These are phyloP conservation scores for Mimachlamys varia DNA, from an alignment of 2,888 invertebrate genomes.

Conservation along the genomic window DNA sequence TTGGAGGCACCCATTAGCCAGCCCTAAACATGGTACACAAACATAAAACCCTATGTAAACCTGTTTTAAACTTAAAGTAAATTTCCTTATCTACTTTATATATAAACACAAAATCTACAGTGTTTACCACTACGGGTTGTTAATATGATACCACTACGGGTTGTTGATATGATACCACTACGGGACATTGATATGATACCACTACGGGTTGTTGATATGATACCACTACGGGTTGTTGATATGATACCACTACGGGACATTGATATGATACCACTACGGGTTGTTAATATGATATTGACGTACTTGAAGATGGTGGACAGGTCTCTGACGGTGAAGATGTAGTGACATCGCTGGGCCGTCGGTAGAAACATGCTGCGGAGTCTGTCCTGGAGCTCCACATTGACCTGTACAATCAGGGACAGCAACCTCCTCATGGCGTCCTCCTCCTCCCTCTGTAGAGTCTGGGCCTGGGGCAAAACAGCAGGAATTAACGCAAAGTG, in stretches of 20 bases:
- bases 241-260: no score
- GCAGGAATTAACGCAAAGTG: not conserved
- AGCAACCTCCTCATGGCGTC: conserved; percentile 70
- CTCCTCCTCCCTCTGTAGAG: conserved; percentile 67
- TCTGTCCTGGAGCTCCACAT: conserved; percentile 78
- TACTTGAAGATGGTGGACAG: conserved; percentile 79
- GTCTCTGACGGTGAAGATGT: conserved; percentile 79
- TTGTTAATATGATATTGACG: conserved; percentile 16
- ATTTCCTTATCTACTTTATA: not conserved
- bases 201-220: not conserved
- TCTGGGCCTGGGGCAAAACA: conserved; percentile 59
- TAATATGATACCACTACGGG: not conserved
- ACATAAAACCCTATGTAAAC: no score
- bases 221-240: not conserved
- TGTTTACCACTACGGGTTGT: not conserved
- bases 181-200: no score
- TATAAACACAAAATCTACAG: not conserved
- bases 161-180: not conserved
- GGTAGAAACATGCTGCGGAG: conserved; percentile 78
- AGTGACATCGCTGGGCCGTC: conserved; percentile 79
- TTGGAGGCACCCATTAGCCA: no score
- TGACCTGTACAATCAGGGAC: conserved; percentile 75
- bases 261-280: no score
- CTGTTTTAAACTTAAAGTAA: no score
- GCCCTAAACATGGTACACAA: no score